phyloP scores from a whole-genome alignment of 2,888 invertebrate genomes.

The Ethmia dodecea region DNA sequence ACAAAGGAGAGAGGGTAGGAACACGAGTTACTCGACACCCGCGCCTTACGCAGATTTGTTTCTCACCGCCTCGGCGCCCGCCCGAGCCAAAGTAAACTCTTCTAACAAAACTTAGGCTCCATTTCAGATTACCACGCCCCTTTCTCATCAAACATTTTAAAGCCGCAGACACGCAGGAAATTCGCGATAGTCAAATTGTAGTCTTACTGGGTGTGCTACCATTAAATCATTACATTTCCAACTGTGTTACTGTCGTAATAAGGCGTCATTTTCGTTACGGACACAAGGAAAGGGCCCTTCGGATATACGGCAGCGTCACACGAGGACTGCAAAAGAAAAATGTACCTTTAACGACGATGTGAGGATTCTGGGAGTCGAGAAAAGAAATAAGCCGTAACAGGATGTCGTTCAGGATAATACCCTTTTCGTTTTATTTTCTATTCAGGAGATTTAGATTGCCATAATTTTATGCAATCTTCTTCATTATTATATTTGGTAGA shows the following conservation, averaged over 20 bases:
- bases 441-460: constrained; percentile 26
- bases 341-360: constrained; percentile 74
- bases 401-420: constrained; percentile 74
- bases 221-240: constrained; percentile 71
- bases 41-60: constrained; percentile 77
- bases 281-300: constrained; percentile 54
- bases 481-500: too few relatives aligned
- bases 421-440: constrained; percentile 62
- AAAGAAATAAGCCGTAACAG: constrained; percentile 75
- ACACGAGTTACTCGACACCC: constrained; percentile 78
- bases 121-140: constrained; percentile 38
- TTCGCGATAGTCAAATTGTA: constrained; percentile 78
- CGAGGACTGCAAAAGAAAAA: constrained; percentile 75
- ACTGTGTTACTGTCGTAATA: constrained; percentile 66
- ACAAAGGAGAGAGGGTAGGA: constrained; percentile 77
- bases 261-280: constrained; percentile 62
- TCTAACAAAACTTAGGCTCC: constrained; percentile 36
- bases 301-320: constrained; percentile 63
- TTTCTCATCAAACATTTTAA: constrained; percentile 50
- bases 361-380: constrained; percentile 66
- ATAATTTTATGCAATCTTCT: background rate
- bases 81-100: constrained; percentile 52
- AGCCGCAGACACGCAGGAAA: constrained; percentile 59
- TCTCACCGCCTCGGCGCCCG: constrained; percentile 45
- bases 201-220: constrained; percentile 69